Base-by-base conservation (phyloP, 2,888 invertebrate genomes). In the Cheilosia pagana region DNA sequence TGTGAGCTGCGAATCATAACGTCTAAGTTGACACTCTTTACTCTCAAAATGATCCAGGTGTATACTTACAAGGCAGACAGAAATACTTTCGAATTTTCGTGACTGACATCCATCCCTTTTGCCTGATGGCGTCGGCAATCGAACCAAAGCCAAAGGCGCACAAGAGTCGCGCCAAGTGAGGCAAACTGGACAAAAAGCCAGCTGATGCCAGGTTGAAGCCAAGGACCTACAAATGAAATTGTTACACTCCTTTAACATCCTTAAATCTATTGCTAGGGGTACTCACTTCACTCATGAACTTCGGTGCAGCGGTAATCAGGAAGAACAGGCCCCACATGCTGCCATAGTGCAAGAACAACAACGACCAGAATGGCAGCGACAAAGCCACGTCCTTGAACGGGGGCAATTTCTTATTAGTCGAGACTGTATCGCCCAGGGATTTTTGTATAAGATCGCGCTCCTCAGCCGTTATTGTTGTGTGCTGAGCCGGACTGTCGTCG, bases 301-400 rank as follows among this genome's bases (percentile, higher is more conserved):
- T 95, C 6, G 96, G 96, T 53, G 96, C 95, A 43, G 95, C 95
- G 0, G 95, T 96, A 91, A 96, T 94, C 60, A 96, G 93, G 89
- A 96, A 95, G 90, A 95, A 95, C 31, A 96, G 90, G 1, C 96
- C 95, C 94, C 96, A 96, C 77, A 95, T 92, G 88, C 95, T 96
- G 45, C 96, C 96, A 88, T 95, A 96, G 88, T 96, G 96, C 25
- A 95, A 92, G 1, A 95, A 88, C 10, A 93, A 87, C 88, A 96
- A 92, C 0, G 95, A 94, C 91, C 95, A 92, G 90, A 96, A 96
- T 16, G 96, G 96, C 57, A 95, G 86, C 0, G 96, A 96, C 1
- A 93, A 90, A 16, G 94, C 83, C 43, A 96, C 75, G 35, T 92
- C 91, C 87, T 92, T 93, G 87, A 95, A 93, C 1, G 96, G 96